Evolutionary conservation across 2,888 invertebrate genomes (phyloP).

Genomic region (Troides oblongomaculatus): DNA sequence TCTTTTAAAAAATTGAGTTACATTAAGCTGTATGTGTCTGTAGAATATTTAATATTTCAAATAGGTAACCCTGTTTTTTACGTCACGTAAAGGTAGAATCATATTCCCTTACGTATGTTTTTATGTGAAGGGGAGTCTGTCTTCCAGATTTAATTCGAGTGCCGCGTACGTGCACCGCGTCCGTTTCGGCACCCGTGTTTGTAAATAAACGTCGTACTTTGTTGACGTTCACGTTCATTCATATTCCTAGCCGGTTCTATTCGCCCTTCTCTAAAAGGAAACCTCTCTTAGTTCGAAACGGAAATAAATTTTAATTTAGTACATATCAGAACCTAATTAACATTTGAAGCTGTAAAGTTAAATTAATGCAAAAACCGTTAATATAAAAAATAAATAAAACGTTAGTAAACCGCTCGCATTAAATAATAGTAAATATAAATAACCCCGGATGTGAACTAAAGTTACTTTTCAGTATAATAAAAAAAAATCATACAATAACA

Average conservation of each 20-base stretch:
- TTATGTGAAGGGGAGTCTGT: constrained; percentile 43
- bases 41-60: background rate
- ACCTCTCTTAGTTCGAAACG: constrained; percentile 11
- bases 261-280: constrained; percentile 31
- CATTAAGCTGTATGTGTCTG: background rate
- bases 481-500: no score
- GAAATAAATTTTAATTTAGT: no score
- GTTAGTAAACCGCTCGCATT: no score
- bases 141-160: constrained; percentile 62
- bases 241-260: constrained; percentile 46
- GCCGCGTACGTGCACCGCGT: constrained; percentile 47
- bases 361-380: no score
- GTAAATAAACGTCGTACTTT: constrained; percentile 67
- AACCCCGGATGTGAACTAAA: no score
- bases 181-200: constrained; percentile 68
- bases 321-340: no score
- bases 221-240: constrained; percentile 62
- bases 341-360: no score
- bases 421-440: no score
- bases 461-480: no score
- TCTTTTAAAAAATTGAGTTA: background rate
- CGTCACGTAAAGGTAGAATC: constrained; percentile 13
- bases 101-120: constrained; percentile 33
- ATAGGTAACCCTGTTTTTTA: background rate
- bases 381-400: no score